Evolutionary conservation across 2,113 vertebrate species (phyloP).

Genomic region (Lipotes vexillifer): DNA sequence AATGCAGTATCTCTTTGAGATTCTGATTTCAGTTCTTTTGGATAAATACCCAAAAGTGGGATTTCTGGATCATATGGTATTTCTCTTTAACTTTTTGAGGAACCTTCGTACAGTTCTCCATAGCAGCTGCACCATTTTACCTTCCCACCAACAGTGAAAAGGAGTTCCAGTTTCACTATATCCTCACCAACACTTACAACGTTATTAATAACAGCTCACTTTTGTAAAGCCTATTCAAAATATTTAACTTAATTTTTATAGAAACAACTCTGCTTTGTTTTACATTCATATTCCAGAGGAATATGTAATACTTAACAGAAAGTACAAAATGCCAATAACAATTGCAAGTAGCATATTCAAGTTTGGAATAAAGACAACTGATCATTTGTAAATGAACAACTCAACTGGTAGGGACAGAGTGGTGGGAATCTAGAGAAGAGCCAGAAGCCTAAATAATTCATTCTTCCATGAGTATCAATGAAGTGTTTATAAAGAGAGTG

Average conservation of each 20-base stretch:
- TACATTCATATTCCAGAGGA: background rate
- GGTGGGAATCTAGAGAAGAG: background rate
- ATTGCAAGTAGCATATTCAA: background rate
- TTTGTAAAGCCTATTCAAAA: background rate
- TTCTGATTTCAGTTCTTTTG: background rate
- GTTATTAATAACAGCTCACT: background rate
- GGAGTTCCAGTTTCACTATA: background rate
- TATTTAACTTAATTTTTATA: slow-evolving; percentile 20
- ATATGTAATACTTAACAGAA: background rate
- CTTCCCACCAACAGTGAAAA: background rate
- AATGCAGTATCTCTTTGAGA: background rate
- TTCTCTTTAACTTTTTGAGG: background rate
- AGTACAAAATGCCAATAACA: background rate
- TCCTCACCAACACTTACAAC: background rate
- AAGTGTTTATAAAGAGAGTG: background rate
- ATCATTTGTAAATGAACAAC: background rate
- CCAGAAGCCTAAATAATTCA: background rate
- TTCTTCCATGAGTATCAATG: background rate
- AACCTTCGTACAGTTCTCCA: background rate
- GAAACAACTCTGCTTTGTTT: background rate
- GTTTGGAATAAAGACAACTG: background rate
- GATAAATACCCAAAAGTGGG: background rate
- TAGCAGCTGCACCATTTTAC: background rate
- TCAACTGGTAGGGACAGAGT: background rate
- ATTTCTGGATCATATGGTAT: background rate